phyloP scores from a whole-genome alignment of 64 coral and sea anemone species.

The Pocillopora verrucosa region DNA sequence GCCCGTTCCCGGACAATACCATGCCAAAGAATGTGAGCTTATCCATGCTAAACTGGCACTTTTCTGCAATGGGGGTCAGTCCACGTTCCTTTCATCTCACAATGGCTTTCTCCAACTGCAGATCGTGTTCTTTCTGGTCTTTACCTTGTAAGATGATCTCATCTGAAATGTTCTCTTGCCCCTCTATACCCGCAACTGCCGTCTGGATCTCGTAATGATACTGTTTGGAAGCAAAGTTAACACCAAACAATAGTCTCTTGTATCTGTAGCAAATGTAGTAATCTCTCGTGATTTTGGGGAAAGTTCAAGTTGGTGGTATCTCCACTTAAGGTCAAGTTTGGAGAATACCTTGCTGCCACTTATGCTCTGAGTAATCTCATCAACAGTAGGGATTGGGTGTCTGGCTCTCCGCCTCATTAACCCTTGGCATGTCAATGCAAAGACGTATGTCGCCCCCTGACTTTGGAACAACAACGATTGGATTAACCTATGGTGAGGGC shows the following conservation, averaged over 20 bases:
- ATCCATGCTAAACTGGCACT: conserved; percentile 26
- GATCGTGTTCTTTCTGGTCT: conserved; percentile 2
- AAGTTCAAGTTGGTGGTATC: background rate
- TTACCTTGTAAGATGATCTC: background rate
- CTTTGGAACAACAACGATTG: conserved; percentile 8
- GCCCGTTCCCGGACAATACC: background rate
- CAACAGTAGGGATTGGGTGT: background rate
- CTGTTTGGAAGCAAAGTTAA: background rate
- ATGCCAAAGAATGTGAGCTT: background rate
- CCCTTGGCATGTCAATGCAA: background rate
- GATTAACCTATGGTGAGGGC: conserved; percentile 17
- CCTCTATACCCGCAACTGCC: background rate
- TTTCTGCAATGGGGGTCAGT: background rate
- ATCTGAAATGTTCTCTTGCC: conserved; percentile 27
- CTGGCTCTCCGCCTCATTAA: background rate
- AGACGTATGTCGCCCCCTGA: background rate
- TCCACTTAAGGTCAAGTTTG: conserved; percentile 1
- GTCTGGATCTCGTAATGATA: conserved; percentile 19
- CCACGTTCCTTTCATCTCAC: conserved; percentile 1
- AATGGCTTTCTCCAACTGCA: background rate
- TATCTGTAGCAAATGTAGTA: conserved; percentile 7
- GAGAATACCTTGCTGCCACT: background rate
- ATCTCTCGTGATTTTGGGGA: background rate
- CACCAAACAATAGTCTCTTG: conserved; percentile 2
- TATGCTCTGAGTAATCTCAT: background rate